Base-by-base conservation (phyloP, 1,140 invertebrate species). In the Ceratosolen solmsi region DNA sequence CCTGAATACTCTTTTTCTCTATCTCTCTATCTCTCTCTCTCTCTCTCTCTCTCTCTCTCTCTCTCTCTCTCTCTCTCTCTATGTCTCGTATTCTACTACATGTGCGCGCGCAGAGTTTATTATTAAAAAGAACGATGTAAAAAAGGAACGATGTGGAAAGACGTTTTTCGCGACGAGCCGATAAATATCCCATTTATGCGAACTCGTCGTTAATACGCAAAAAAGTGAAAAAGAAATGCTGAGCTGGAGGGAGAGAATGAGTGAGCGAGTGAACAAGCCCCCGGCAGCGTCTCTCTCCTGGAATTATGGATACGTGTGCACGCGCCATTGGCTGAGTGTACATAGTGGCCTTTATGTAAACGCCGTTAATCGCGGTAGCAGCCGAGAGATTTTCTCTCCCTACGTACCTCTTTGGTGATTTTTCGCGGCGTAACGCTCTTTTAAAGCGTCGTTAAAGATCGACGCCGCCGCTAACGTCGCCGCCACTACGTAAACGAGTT, bases 371-470 rank as follows among this genome's bases (percentile, higher is more conserved):
- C 77, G 77, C 77, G 46, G 77, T 58, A 71, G 77, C 51, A 13
- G 46, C n/a, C n/a, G 41, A 30, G 70, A 72, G 49, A 49, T 49
- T 72, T 41, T 4, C 36, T 72, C n/a, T 8, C n/a, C 2, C n/a
- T 9, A 11, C 74, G 74, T 17, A 8, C 7, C 36, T 33, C 63
- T 68, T n/a, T 2, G 25, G 17, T 41, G 27, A 70, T n/a, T 78
- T 78, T 70, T 71, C 76, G 63, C 46, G 60, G 60, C 38, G 25
- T 73, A 79, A 73, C 70, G 79, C 71, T 65, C 79, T 72, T 79
- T 77, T 79, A 56, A 71, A 72, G 70, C 54, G 68, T 80, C 79
- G 79, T 74, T 80, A 80, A 80, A 51, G n/a, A 41, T 11, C 68
- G 76, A 33, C 13, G 13, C 80, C 65, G 36, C 41, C 46, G 11